These are phyloP conservation scores for Pollenia amentaria DNA, from an alignment of 2,888 invertebrate genomes.

Conservation along the genomic window DNA sequence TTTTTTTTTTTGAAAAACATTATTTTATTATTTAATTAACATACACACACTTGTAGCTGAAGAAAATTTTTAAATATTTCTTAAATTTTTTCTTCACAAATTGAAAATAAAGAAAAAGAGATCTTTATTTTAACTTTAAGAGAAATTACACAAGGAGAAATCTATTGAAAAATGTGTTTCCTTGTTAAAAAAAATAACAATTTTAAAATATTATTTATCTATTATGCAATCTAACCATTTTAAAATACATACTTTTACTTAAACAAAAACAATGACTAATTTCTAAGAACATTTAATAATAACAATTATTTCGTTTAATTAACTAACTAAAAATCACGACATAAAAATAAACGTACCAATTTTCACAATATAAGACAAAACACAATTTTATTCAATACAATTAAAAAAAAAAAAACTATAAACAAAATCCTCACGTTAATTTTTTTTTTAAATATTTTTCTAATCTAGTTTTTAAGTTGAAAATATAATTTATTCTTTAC, in stretches of 20 bases:
- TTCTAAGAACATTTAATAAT: constrained; percentile 65
- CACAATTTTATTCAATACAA: constrained; percentile 26
- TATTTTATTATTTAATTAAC: constrained; percentile 33
- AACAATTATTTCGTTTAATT: background rate
- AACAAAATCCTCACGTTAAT: constrained; percentile 11
- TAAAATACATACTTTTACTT: constrained; percentile 1
- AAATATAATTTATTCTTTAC: constrained; percentile 35
- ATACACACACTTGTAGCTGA: constrained; percentile 11
- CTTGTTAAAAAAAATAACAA: constrained; percentile 56
- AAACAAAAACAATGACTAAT: constrained; percentile 60
- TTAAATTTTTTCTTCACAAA: background rate
- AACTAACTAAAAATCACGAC: constrained; percentile 15
- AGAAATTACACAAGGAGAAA: constrained; percentile 37
- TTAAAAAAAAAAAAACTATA: background rate
- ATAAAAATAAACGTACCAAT: background rate
- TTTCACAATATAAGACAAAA: constrained; percentile 46
- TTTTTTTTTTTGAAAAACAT: constrained; percentile 63
- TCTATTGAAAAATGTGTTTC: constrained; percentile 61
- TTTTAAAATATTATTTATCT: background rate
- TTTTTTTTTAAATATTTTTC: constrained; percentile 11
- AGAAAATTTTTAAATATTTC: constrained; percentile 19
- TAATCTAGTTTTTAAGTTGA: constrained; percentile 52
- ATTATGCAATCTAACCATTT: background rate
- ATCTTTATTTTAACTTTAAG: constrained; percentile 11
- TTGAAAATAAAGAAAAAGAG: background rate